These are phyloP conservation scores for Romanogobio albipinnatus DNA, from an alignment of 2,113 vertebrate genomes.

Conservation along the genomic window DNA sequence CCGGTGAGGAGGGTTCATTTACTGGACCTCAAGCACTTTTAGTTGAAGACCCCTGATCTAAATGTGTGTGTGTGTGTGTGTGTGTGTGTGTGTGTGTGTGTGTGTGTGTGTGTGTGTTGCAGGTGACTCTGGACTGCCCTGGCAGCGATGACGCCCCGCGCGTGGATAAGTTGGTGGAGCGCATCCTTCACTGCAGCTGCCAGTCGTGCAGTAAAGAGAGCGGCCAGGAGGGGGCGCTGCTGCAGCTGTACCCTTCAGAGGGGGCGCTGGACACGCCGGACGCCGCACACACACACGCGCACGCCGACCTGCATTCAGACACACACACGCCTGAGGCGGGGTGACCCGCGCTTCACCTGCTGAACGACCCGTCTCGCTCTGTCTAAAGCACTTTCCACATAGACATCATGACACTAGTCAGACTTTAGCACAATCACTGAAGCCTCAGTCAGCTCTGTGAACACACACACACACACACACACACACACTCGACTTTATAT, in stretches of 20 bases:
- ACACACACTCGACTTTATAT: constrained; percentile 28
- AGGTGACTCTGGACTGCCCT: constrained; percentile 94
- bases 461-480: constrained; percentile 43
- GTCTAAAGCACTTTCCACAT: constrained; percentile 2
- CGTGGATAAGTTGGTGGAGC: constrained; percentile 96
- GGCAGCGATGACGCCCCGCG: constrained; percentile 85
- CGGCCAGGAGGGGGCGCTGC: constrained; percentile 84
- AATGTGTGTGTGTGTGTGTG: too few relatives aligned
- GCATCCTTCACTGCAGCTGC: constrained; percentile 94
- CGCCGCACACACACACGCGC: constrained; percentile 67
- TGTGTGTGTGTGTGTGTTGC: constrained; percentile 35
- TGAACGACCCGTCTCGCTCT: neutral
- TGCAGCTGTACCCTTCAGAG: constrained; percentile 87
- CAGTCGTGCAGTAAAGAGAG: constrained; percentile 94
- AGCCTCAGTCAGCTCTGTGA: neutral
- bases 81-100: constrained; percentile 35
- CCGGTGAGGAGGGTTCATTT: too few relatives aligned
- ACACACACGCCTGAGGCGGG: constrained; percentile 72
- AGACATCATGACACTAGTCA: neutral
- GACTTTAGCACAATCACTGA: neutral
- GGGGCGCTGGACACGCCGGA: constrained; percentile 75
- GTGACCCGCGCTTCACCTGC: constrained; percentile 50
- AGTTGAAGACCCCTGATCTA: too few relatives aligned
- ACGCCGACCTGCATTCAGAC: constrained; percentile 70
- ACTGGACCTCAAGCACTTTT: too few relatives aligned